Evolutionary conservation across 2,797 vertebrate genomes (phyloP).

Genomic region (Crocodylus rhombifer): DNA sequence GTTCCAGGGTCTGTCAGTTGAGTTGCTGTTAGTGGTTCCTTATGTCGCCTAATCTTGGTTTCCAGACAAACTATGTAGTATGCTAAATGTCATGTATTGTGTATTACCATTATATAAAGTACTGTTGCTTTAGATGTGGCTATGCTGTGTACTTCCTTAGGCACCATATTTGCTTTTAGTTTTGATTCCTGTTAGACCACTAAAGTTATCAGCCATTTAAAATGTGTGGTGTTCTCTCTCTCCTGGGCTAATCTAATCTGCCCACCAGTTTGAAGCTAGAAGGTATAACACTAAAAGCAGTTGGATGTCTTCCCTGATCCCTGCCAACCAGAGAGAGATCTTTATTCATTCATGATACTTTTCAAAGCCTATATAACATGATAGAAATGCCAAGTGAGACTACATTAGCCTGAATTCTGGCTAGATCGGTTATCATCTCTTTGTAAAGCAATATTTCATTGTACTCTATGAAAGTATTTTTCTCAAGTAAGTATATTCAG

Average conservation of each 20-base stretch:
- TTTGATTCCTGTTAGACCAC: too few species aligned
- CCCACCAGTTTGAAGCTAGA: too few species aligned
- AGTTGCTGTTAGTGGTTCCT: neutral
- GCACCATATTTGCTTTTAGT: too few species aligned
- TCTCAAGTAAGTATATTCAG: constrained; percentile 18
- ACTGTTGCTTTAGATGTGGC: too few species aligned
- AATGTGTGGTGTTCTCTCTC: too few species aligned
- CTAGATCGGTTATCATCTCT: neutral
- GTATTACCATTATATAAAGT: too few species aligned
- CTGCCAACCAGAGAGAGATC: neutral
- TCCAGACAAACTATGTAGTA: neutral
- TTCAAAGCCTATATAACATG: constrained; percentile 20
- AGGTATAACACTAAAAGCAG: neutral
- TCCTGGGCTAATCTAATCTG: too few species aligned
- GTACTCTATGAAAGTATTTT: neutral
- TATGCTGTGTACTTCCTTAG: too few species aligned
- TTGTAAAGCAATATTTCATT: constrained; percentile 30
- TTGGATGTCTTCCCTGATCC: neutral
- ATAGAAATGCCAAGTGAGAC: neutral
- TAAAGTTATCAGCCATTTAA: too few species aligned
- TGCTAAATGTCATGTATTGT: neutral
- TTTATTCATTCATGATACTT: constrained; percentile 3
- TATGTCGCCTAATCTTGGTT: neutral
- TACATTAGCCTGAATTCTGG: neutral
- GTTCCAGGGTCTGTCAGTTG: neutral